Percentiles rank a stretch among this genome's conserved stretches.
These are phyloP conservation scores for Callospermophilus lateralis DNA, from an alignment of 2,113 vertebrate species.

Conservation along the genomic window DNA sequence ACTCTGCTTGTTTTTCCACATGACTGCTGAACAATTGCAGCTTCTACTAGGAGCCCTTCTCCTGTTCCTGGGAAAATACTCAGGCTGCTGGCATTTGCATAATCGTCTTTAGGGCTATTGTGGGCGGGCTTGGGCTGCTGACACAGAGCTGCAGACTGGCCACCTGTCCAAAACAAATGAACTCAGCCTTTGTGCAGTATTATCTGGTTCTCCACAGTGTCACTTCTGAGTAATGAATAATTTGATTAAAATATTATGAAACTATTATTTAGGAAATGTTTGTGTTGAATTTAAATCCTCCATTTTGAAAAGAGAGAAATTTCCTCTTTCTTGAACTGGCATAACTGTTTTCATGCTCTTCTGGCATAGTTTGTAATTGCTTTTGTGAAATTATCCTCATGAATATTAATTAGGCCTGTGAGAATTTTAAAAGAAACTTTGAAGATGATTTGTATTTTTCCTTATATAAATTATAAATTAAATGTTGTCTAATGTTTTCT, in stretches of 20 bases:
- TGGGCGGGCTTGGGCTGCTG: slow-evolving; percentile 88
- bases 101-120: slow-evolving; percentile 93
- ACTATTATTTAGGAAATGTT: slow-evolving; percentile 72
- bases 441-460: slow-evolving; percentile 83
- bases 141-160: slow-evolving; percentile 85
- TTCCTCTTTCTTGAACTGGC: slow-evolving; percentile 68
- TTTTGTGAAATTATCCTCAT: slow-evolving; percentile 89
- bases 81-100: slow-evolving; percentile 90
- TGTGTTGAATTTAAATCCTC: slow-evolving; percentile 65
- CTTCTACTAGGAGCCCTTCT: slow-evolving; percentile 86
- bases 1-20: slow-evolving; percentile 88
- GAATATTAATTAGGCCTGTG: slow-evolving; percentile 89
- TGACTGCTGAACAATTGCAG: slow-evolving; percentile 88
- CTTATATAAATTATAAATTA: slow-evolving; percentile 83
- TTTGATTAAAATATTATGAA: slow-evolving; percentile 88
- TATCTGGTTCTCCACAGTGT: slow-evolving; percentile 84
- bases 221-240: slow-evolving; percentile 87
- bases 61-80: slow-evolving; percentile 93
- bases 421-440: slow-evolving; percentile 80
- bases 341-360: slow-evolving; percentile 74
- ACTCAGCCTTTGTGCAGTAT: slow-evolving; percentile 87
- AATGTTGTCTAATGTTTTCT: slow-evolving; percentile 81
- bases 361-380: slow-evolving; percentile 84
- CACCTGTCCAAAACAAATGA: slow-evolving; percentile 95
- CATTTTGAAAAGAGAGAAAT: slow-evolving; percentile 48